Conservation (phyloP, 2,888 invertebrate species). For the Amphiduros pacificus region DNA sequence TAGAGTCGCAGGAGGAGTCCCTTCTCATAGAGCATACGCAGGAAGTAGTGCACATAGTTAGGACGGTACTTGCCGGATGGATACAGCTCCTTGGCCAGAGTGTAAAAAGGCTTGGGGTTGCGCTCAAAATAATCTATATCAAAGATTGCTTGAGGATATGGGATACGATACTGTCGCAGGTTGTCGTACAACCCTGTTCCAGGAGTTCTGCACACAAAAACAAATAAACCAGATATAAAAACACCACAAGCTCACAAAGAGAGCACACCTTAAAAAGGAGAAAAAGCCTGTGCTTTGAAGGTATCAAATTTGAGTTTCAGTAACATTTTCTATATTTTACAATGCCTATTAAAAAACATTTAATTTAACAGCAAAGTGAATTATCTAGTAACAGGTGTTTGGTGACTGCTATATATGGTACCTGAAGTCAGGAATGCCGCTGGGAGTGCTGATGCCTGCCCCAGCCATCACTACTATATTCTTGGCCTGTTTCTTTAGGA, state of each 20-base stretch:
- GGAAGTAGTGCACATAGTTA: constrained; percentile 60
- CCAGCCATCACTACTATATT: constrained; percentile 56
- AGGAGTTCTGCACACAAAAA: constrained; percentile 49
- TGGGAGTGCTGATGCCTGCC: constrained; percentile 55
- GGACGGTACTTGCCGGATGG: constrained; percentile 57
- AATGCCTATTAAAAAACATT: too few relatives aligned
- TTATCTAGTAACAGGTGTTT: too few relatives aligned
- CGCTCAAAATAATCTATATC: constrained; percentile 59
- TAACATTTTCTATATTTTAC: too few relatives aligned
- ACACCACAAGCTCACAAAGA: too few relatives aligned
- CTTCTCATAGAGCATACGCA: constrained; percentile 55
- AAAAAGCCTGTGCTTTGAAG: too few relatives aligned
- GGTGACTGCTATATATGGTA: too few relatives aligned
- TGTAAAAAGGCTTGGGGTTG: constrained; percentile 60
- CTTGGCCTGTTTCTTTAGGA: too few relatives aligned
- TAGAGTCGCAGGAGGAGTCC: constrained; percentile 57
- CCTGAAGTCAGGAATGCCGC: constrained; percentile 57
- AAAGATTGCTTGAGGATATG: constrained; percentile 62
- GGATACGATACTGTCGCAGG: constrained; percentile 59
- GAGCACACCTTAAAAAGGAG: too few relatives aligned
- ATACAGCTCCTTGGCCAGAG: constrained; percentile 60
- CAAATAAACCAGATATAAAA: too few relatives aligned
- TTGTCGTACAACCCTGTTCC: constrained; percentile 62
- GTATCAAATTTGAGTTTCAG: too few relatives aligned
- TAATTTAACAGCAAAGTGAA: too few relatives aligned